Evolutionary conservation across 1,140 invertebrate genomes (phyloP), one percentile per base, ranked within the genome.

Genomic region (Brachionus rotundiformis): DNA sequence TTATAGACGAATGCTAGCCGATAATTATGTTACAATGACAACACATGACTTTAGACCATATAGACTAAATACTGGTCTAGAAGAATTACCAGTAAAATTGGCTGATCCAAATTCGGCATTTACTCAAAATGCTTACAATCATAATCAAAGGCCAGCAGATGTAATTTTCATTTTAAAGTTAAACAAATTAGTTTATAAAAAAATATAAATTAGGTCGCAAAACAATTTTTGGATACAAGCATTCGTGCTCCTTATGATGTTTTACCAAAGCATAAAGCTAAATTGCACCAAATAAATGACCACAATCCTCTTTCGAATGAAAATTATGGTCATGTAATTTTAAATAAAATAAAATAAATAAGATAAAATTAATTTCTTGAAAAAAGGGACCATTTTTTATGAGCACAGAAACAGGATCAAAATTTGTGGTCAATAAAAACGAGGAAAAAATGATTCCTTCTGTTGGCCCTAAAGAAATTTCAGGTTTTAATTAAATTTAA

Each of bases 291-390:
- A 29, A 44, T 73, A 11, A 73, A 73, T 27, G 68, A 73, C 44
- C 36, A 73, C n/a, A 73, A 73, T 41, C 68, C 68, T 73, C 11
- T 44, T 10, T 44, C 68, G 11, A 73, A 73, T 31, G 68, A 73
- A 44, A 73, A 73, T 44, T 25, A 73, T 73, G 68, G 68, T 13
- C 19, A 73, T 73, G 68, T 73, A 73, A 54, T n/a, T n/a, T n/a
- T n/a, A 54, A 25, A 5, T 5, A 44, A n/a, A 23, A 25, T 73
- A 44, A 27, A 41, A 19, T 31, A 27, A 0, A 10, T 27, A n/a
- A 33, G 2, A 39, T 13, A 31, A 65, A 65, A 23, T 2, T 71
- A 39, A 39, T 39, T 13, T 33, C 36, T 68, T n/a, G 16, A n/a
- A 16, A 36, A 33, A 36, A 73, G 68, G 68, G 68, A 44, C 68